Base-by-base conservation (phyloP, 2,888 invertebrate genomes). In the Arrhopalites spinosus region DNA sequence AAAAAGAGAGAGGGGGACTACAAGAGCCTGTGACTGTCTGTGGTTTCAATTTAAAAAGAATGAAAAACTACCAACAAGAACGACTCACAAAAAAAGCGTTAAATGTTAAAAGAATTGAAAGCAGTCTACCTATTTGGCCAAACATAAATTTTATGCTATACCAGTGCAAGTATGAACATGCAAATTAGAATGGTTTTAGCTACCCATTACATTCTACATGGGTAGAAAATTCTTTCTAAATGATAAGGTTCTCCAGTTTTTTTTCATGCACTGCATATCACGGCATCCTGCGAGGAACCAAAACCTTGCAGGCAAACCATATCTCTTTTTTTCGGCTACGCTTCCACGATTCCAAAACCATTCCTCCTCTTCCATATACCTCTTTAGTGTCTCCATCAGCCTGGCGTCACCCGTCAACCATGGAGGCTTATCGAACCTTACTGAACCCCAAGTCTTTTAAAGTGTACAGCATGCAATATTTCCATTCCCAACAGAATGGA, bases 211-310 rank as follows among this genome's bases (percentile, higher is more conserved):
- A 8, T 67, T 36, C 36, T 23, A 11, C 15, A 8, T 15, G 61
- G 43, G 43, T n/a, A 59, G 59, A 23, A 23, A 71, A 56, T 30
- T 71, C 59, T 36, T 71, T n/a, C 20, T 20, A 71, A 68, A 71
- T 71, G 59, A 71, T 71, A 71, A 71, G 71, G 71, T 59, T 71
- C 71, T 43, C 43, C 20, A 63, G 36, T 67, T 23, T 36, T 59
- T 71, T 71, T 56, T 43, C 71, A 71, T 43, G 36, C 43, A 61
- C 59, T 56, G 20, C 43, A 20, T 67, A 67, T 20, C 43, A 67
- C 67, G 67, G 36, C 45, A 67, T 67, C 25, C 67, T 63, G 29
- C 63, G 29, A 15, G n/a, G n/a, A n/a, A n/a, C n/a, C n/a, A n/a
- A n/a, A n/a, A n/a, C n/a, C n/a, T n/a, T n/a, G n/a, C n/a, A n/a